phyloP scores from a whole-genome alignment of 2,797 vertebrate genomes.

The Pyrocephalus nanus region DNA sequence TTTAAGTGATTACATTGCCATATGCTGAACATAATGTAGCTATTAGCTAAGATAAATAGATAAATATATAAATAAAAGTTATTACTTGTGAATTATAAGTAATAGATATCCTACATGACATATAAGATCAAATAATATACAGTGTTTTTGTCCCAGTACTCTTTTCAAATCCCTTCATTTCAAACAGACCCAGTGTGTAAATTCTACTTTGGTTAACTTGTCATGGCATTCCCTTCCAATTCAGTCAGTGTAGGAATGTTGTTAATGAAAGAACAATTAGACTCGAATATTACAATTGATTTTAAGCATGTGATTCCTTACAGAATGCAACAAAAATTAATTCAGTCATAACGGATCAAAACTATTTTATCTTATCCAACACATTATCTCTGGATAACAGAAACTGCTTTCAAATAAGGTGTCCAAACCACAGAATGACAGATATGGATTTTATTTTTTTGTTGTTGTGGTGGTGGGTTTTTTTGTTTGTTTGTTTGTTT shows the following conservation, averaged over 20 bases:
- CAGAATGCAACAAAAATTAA: not conserved
- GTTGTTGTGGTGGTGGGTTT: no score
- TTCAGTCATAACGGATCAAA: not conserved
- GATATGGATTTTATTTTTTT: not conserved
- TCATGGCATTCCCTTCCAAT: not conserved
- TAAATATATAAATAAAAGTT: not conserved
- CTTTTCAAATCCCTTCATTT: not conserved
- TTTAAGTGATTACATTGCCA: not conserved
- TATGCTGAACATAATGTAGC: conserved; percentile 7
- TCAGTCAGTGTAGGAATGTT: not conserved
- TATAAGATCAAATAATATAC: not conserved
- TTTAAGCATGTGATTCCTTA: not conserved
- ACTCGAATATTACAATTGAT: not conserved
- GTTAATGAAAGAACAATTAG: not conserved
- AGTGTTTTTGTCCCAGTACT: not conserved
- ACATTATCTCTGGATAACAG: not conserved
- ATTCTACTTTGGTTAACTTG: not conserved
- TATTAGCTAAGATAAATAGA: not conserved
- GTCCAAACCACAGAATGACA: not conserved
- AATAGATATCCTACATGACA: not conserved
- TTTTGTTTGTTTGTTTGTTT: no score
- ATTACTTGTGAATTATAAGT: not conserved
- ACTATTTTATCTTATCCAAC: not conserved
- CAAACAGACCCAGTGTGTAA: not conserved
- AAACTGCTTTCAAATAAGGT: not conserved